Evolutionary conservation across 2,888 invertebrate species (phyloP), one percentile per base, ranked within the genome.

Genomic region (Drosophila hawaiiensis): DNA sequence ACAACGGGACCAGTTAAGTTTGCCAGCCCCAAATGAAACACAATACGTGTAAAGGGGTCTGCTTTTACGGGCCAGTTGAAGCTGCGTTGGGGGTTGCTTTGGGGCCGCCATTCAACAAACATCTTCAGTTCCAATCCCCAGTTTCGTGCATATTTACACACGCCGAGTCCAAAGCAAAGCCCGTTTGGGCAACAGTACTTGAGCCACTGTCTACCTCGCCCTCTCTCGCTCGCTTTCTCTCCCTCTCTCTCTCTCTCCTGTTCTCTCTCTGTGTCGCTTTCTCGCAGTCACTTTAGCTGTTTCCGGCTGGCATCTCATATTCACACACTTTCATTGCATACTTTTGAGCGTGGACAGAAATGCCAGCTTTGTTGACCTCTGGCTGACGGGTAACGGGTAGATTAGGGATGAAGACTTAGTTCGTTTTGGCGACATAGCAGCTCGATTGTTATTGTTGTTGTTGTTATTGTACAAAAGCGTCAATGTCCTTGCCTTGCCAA

Each of bases 281-380:
- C 54, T 25, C 54, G n/a, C 47, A 50, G 35, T 10, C 31, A 19
- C 56, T 39, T 29, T 31, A 41, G 22, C 39, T 49, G 68, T 49
- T 71, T 78, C 76, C 68, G 68, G 56, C 66, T 58, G 28, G 52
- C 28, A 69, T 72, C 52, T 37, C 60, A 55, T 61, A 71, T 59
- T 68, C 74, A 70, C 82, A 87, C 82, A 82, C 77, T 82, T 87
- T 72, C 77, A 80, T 82, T 71, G 84, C 84, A 85, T 89, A 63
- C 84, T 84, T 87, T 84, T 68, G 71, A 67, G 82, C 77, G 69
- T 69, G 54, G 41, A 62, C 70, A 63, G 63, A 73, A 79, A 75
- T 82, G 66, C 76, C 64, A 68, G 50, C 66, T 31, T 66, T 65
- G 58, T 14, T 50, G n/a, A 22, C 33, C 37, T 43, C 29, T 66